phyloP scores from a whole-genome alignment of 2,113 vertebrate species.

The Pelmatolapia mariae region DNA sequence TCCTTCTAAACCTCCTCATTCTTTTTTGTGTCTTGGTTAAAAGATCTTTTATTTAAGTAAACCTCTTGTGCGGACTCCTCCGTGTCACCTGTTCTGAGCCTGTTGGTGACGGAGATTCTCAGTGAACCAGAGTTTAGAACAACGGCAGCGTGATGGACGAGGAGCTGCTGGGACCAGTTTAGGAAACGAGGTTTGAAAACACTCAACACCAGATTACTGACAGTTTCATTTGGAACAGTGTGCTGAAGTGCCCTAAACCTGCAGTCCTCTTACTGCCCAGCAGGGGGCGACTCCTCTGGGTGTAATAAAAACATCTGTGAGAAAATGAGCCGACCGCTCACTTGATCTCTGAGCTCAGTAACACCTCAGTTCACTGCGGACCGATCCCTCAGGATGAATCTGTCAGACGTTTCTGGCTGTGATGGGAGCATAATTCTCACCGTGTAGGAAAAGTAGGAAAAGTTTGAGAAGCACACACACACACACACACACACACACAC shows the following conservation, averaged over 20 bases:
- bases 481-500: too few species aligned
- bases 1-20: background rate
- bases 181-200: background rate
- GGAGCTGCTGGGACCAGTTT: background rate
- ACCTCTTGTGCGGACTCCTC: too few species aligned
- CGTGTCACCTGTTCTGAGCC: too few species aligned
- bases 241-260: background rate
- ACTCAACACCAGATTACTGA: background rate
- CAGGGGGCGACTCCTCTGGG: background rate
- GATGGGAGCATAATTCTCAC: background rate
- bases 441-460: background rate
- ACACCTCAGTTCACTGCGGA: background rate
- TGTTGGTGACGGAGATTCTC: too few species aligned
- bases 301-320: background rate
- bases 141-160: background rate
- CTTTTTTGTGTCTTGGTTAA: background rate
- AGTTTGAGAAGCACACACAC: background rate
- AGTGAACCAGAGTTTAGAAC: too few species aligned
- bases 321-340: background rate
- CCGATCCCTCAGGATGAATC: background rate
- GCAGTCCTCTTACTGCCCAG: background rate
- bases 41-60: background rate
- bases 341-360: background rate
- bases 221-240: background rate
- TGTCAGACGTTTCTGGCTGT: background rate